Base-by-base conservation (phyloP, 2,797 vertebrate species). In the Xiphorhynchus erythropygius region DNA sequence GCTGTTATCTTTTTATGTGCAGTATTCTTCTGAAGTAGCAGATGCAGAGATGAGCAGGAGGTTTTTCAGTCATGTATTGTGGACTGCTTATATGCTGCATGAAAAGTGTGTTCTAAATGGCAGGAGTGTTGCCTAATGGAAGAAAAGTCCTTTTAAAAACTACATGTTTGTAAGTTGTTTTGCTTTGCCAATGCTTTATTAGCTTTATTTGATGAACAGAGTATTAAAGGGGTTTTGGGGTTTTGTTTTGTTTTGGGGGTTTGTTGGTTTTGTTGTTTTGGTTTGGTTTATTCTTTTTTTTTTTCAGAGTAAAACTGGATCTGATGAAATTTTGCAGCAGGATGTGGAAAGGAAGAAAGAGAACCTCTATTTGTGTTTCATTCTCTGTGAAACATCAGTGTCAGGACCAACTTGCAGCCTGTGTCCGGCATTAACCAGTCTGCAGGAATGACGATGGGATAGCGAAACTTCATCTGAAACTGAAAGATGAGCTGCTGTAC, bases 91-190 rank as follows among this genome's bases (percentile, higher is more conserved):
- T 30, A 14, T 56, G 37, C 30, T 55, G 5, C 5, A 3, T 49
- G 27, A 70, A 74, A 80, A 76, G 7, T 2, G 1, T 4, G 5
- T 84, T 92, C 59, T 69, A 63, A 73, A 50, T 23, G 30, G 7
- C 17, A 46, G 21, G 18, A 6, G 1, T 63, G 32, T 49, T 0
- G 0, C 33, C 13, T 49, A 71, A 74, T 10, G 9, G 63, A 87
- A 74, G 23, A 44, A 86, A 49, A 49, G 13, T 49, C 47, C 24
- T 49, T 89, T 49, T n/a, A 6, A 74, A 76, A 94, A 52, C 11
- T 32, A 25, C 8, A 13, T 28, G 2, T 67, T 84, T 89, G 69
- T 44, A 70, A 30, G 30, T 62, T 50, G 18, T 63, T 75, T 81
- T 64, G 37, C 44, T 46, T 46, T 46, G 44, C 5, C 55, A 79